Evolutionary conservation across 2,888 invertebrate genomes (phyloP).

Genomic region (Pinctada fucata): DNA sequence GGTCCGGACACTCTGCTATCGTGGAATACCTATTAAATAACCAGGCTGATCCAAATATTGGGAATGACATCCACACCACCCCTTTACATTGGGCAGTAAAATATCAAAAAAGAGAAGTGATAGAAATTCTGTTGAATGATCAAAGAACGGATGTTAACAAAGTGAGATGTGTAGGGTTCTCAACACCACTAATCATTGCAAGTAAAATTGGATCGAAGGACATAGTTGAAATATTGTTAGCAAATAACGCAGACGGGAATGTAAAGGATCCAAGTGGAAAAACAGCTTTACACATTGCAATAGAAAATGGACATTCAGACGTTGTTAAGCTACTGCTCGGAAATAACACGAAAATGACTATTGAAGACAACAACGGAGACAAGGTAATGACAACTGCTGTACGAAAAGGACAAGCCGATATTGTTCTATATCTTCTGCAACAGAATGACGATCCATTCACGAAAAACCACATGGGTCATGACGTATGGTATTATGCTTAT

Average conservation of each 20-base stretch:
- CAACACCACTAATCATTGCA: constrained; percentile 71
- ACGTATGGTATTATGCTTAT: constrained; percentile 71
- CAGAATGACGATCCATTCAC: constrained; percentile 60
- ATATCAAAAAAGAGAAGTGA: constrained; percentile 52
- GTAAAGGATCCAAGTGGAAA: constrained; percentile 66
- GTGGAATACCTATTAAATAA: constrained; percentile 52
- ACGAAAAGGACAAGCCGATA: constrained; percentile 60
- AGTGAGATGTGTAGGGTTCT: constrained; percentile 69
- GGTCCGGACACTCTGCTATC: constrained; percentile 54
- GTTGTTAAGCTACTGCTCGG: constrained; percentile 67
- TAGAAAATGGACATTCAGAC: constrained; percentile 70
- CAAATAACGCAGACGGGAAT: constrained; percentile 67
- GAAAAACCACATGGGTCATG: constrained; percentile 69
- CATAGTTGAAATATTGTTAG: constrained; percentile 53
- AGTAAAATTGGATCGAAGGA: constrained; percentile 68
- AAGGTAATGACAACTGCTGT: constrained; percentile 71
- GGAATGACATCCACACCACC: constrained; percentile 65
- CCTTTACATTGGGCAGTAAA: constrained; percentile 64
- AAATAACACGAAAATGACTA: constrained; percentile 69
- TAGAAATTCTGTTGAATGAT: constrained; percentile 45
- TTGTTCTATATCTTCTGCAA: constrained; percentile 61
- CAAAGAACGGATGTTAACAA: constrained; percentile 61
- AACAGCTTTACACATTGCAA: constrained; percentile 76
- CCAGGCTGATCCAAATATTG: constrained; percentile 50
- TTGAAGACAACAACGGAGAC: constrained; percentile 70